phyloP scores from a whole-genome alignment of 2,797 vertebrate genomes.

The Rousettus madagascariensis region DNA sequence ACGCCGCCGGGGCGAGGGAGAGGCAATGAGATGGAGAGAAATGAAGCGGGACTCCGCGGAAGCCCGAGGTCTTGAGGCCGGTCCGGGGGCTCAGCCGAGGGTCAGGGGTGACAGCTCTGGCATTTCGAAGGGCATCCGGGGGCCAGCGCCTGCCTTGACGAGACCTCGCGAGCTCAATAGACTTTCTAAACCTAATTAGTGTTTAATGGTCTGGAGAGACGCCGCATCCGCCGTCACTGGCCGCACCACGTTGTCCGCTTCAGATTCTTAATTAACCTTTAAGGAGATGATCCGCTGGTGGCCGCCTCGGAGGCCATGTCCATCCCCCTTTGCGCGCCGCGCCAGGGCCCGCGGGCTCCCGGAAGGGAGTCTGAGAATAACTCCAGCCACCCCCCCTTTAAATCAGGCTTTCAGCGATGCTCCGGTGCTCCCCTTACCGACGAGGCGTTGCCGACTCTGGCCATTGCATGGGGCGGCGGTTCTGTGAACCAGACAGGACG shows the following conservation, averaged over 20 bases:
- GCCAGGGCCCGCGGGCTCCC: not conserved
- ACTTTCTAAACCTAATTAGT: slow-evolving; percentile 91
- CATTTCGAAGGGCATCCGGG: slow-evolving; percentile 84
- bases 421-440: rapidly evolving
- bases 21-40: slow-evolving; percentile 1
- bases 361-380: not conserved
- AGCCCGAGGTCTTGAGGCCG: not conserved
- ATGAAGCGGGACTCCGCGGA: not conserved
- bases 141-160: slow-evolving; percentile 83
- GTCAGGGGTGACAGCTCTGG: slow-evolving; percentile 76
- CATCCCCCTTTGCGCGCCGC: slow-evolving; percentile 51
- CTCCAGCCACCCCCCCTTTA: not conserved
- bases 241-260: slow-evolving; percentile 82
- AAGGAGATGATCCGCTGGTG: slow-evolving; percentile 84
- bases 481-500: not conserved
- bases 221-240: slow-evolving; percentile 82
- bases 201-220: slow-evolving; percentile 91
- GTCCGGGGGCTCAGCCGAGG: not conserved
- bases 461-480: rapidly evolving
- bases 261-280: slow-evolving; percentile 90
- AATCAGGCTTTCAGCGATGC: not conserved
- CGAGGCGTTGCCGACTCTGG: rapidly evolving
- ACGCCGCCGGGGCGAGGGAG: not conserved
- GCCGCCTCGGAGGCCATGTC: slow-evolving; percentile 82
- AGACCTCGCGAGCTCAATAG: slow-evolving; percentile 85